Evolutionary conservation across 2,797 vertebrate species (phyloP).

Genomic region (Takifugu rubripes): DNA sequence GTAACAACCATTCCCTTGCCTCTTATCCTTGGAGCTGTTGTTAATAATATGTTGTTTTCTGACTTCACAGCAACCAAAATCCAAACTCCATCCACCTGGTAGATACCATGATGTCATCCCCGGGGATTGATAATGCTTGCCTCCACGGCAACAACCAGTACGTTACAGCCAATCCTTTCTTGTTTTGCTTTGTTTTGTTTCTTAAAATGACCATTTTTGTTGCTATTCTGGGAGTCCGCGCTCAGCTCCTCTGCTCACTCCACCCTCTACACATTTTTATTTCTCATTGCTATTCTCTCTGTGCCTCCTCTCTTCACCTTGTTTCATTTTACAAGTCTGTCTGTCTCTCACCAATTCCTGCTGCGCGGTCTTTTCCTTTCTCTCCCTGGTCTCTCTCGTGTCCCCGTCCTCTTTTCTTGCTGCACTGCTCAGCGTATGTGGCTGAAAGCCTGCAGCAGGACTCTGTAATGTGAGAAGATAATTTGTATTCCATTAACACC

Average conservation of each 20-base stretch:
- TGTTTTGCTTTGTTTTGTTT: not conserved
- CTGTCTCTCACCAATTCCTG: constrained; percentile 19
- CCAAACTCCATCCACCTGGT: constrained; percentile 73
- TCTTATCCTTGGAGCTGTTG: not conserved
- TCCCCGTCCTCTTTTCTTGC: constrained; percentile 43
- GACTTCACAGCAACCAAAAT: constrained; percentile 80
- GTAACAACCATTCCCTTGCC: not conserved
- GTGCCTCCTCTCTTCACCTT: constrained; percentile 22
- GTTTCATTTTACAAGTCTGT: constrained; percentile 45
- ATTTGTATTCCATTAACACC: constrained; percentile 75
- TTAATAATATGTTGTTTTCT: constrained; percentile 17
- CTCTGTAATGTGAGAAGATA: constrained; percentile 41
- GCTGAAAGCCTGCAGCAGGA: constrained; percentile 53
- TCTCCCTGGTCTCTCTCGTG: constrained; percentile 11
- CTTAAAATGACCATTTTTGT: constrained; percentile 4
- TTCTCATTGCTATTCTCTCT: constrained; percentile 40
- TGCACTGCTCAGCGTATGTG: constrained; percentile 41
- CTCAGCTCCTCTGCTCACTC: constrained; percentile 12
- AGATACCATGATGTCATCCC: constrained; percentile 83
- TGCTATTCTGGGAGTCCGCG: not conserved
- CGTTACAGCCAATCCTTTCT: constrained; percentile 48
- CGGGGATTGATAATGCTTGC: constrained; percentile 87
- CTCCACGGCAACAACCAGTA: constrained; percentile 71
- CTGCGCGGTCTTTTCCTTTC: constrained; percentile 10
- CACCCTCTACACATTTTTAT: constrained; percentile 1